These are phyloP conservation scores for Rhogogaster chlorosoma DNA, from an alignment of 2,888 invertebrate genomes.

Conservation along the genomic window DNA sequence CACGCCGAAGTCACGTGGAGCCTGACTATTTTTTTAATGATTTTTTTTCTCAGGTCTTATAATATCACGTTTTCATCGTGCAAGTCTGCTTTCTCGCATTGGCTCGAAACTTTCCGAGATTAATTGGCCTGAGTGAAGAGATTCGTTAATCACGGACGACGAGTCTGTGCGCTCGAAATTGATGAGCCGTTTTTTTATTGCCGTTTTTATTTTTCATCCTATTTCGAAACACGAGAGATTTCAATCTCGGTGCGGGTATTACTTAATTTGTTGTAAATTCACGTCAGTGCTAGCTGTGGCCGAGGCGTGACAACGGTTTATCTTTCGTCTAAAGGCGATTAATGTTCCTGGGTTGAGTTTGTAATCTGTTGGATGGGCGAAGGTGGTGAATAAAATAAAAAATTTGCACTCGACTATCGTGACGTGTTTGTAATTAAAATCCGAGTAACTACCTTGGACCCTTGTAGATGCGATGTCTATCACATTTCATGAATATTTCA, in stretches of 20 bases:
- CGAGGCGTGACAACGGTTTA: neutral
- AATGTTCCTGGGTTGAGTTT: neutral
- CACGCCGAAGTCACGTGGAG: conserved; percentile 41
- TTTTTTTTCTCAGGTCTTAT: neutral
- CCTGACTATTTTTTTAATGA: neutral
- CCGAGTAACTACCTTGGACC: conserved; percentile 7
- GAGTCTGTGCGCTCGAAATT: conserved; percentile 29
- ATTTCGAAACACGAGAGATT: conserved; percentile 28
- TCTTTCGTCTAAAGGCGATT: neutral
- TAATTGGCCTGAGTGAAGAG: conserved; percentile 31
- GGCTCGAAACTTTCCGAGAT: conserved; percentile 42
- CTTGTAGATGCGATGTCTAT: conserved; percentile 20
- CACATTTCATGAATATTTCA: conserved; percentile 40
- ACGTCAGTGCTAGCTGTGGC: neutral
- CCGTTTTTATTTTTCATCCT: neutral
- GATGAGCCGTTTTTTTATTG: conserved; percentile 11
- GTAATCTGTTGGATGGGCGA: neutral
- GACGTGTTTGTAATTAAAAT: neutral
- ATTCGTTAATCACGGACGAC: conserved; percentile 46
- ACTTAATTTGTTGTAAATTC: conserved; percentile 14
- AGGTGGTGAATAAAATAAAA: neutral
- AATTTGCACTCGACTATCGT: conserved; percentile 5
- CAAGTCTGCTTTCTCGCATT: neutral
- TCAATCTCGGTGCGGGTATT: conserved; percentile 4
- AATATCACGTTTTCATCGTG: conserved; percentile 35